A percentile compares a stretch with the other conserved stretches of the same genome.
These are phyloP conservation scores for Drosophila littoralis DNA, from an alignment of 1,140 invertebrate species.

Conservation along the genomic window DNA sequence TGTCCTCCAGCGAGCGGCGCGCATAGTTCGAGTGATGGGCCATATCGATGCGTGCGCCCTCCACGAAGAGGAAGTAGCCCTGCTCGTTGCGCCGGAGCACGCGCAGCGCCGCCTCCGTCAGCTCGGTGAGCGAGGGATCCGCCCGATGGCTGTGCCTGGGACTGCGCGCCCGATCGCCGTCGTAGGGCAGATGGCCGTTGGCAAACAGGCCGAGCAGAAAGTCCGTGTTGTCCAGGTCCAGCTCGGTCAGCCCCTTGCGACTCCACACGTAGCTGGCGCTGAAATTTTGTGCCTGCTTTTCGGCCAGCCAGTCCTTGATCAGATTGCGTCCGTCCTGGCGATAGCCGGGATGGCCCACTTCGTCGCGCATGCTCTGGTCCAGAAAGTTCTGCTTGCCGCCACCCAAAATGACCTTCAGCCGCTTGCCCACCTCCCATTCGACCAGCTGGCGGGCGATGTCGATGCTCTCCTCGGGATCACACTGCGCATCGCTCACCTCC, in stretches of 20 bases:
- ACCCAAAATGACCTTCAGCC: slow-evolving; percentile 88
- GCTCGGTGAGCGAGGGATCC: slow-evolving; percentile 91
- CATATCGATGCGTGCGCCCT: slow-evolving; percentile 94
- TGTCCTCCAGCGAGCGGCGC: slow-evolving; percentile 91
- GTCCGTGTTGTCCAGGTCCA: slow-evolving; percentile 88
- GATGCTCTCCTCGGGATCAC: slow-evolving; percentile 76
- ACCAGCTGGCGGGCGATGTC: slow-evolving; percentile 92
- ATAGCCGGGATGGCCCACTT: slow-evolving; percentile 88
- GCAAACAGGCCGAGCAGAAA: slow-evolving; percentile 89
- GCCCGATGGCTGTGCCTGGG: slow-evolving; percentile 84
- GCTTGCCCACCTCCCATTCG: slow-evolving; percentile 87
- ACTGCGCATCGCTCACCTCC: slow-evolving; percentile 84
- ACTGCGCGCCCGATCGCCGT: slow-evolving; percentile 83
- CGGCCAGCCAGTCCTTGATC: slow-evolving; percentile 88
- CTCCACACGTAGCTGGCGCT: slow-evolving; percentile 88
- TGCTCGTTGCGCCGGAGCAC: slow-evolving; percentile 91
- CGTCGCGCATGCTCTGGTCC: slow-evolving; percentile 86
- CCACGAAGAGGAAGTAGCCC: slow-evolving; percentile 95
- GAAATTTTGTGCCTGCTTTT: slow-evolving; percentile 85
- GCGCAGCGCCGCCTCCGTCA: slow-evolving; percentile 92
- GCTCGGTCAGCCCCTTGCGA: slow-evolving; percentile 86
- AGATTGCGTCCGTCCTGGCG: slow-evolving; percentile 87
- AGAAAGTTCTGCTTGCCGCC: slow-evolving; percentile 90
- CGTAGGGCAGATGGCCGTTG: slow-evolving; percentile 84
- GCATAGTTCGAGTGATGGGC: slow-evolving; percentile 93